phyloP scores from a whole-genome alignment of 2,113 vertebrate species.

The Macrotus californicus region DNA sequence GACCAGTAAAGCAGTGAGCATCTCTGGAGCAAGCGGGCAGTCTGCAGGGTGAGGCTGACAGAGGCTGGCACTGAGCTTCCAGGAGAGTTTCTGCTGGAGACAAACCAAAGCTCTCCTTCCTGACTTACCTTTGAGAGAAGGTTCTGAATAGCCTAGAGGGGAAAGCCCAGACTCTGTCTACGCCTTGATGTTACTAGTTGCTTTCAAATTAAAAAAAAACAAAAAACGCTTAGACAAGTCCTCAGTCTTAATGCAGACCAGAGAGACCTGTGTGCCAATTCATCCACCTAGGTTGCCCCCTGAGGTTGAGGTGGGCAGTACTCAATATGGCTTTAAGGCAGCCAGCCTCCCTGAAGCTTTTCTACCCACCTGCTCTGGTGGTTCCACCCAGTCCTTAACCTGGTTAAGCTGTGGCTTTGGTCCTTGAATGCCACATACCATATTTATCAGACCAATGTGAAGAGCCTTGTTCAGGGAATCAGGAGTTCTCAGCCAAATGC shows the following conservation, averaged over 20 bases:
- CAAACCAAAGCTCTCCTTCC: neutral
- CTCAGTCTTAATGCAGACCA: neutral
- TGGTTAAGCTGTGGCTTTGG: neutral
- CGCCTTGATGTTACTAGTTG: neutral
- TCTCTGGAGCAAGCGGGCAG: neutral
- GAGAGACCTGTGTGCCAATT: neutral
- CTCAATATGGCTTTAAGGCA: neutral
- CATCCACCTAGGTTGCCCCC: neutral
- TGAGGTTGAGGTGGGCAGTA: neutral
- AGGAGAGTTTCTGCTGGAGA: neutral
- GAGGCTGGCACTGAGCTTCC: neutral
- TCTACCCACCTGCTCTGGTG: neutral
- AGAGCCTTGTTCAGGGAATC: neutral
- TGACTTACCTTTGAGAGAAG: neutral
- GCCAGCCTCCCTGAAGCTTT: neutral
- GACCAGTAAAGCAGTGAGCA: neutral
- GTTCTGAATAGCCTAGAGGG: neutral
- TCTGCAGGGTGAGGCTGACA: neutral
- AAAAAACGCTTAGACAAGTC: neutral
- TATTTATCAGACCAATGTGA: neutral
- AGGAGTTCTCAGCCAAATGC: neutral
- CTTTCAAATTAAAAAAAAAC: neutral
- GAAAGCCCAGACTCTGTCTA: neutral
- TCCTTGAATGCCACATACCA: neutral
- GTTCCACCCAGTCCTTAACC: constrained; percentile 11